phyloP scores from a whole-genome alignment of 2,888 invertebrate species.

The Stramonita haemastoma region DNA sequence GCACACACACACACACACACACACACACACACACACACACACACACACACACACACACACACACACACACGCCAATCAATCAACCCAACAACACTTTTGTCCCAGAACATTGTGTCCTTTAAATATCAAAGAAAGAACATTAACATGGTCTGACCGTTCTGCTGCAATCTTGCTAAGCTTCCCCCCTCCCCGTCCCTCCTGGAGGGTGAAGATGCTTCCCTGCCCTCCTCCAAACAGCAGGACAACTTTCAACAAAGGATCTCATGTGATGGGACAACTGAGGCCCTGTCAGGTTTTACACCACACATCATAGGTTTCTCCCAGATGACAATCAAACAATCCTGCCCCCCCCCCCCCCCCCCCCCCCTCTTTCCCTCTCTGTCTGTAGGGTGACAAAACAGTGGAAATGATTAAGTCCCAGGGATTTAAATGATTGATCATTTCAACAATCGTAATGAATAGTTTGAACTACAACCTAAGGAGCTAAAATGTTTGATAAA shows the following conservation, averaged over 20 bases:
- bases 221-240: background rate
- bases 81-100: no score
- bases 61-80: no score
- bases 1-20: background rate
- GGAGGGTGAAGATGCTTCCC: background rate
- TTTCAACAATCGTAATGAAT: no score
- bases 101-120: no score
- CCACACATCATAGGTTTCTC: background rate
- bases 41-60: no score
- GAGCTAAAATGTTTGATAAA: no score
- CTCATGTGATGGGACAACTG: background rate
- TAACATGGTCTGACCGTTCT: background rate
- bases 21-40: no score
- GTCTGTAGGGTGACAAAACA: background rate
- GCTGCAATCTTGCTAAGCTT: background rate
- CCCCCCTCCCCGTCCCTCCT: no score
- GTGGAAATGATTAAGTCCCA: no score
- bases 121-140: no score
- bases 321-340: background rate
- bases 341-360: background rate
- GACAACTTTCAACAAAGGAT: background rate
- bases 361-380: background rate
- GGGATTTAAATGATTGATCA: no score
- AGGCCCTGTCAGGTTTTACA: background rate
- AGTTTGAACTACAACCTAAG: no score